Base-by-base conservation (phyloP, 2,113 vertebrate species). In the Rhea pennata region DNA sequence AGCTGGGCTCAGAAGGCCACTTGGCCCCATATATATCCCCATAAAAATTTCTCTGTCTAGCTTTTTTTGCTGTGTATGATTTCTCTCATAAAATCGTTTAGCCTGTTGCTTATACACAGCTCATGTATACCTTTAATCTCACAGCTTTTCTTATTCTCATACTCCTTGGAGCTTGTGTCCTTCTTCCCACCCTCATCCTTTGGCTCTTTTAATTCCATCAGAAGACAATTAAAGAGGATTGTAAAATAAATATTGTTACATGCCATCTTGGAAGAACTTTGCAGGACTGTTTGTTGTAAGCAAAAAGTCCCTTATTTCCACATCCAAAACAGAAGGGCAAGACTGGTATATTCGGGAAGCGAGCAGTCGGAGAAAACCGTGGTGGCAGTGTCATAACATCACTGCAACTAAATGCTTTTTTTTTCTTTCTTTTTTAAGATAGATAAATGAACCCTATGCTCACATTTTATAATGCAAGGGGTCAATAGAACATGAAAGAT, bases 1-100 rank as follows among this genome's bases (percentile, higher is more conserved):
- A 66, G 10, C 5, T 50, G 26, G 44, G 13, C 21, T 76, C 0
- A 0, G 40, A 24, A 54, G 22, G 39, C 10, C 4, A 5, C 62
- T 42, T 82, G 51, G 16, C 13, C 27, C 36, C 17, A 9, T 53
- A n/a, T 12, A 2, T 8, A 14, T 78, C 70, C 51, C 26, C 36
- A 16, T 54, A 24, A 20, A 75, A 72, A 67, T 27, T 72, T 72
- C 70, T 39, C 74, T 84, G 19, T 14, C 54, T 58, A 50, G 16
- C 39, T 79, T 88, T 86, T 58, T 77, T 58, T 74, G 8, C 82
- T 36, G 17, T 33, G 31, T 53, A 36, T 44, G n/a, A 40, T 53
- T 73, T 73, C 70, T n/a, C 39, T 26, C 14, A 46, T 70, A 22
- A 75, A 53, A 84, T 59, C 33, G 23, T 24, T n/a, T 50, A 12